phyloP scores from a whole-genome alignment of 2,888 invertebrate species.

The Pocota personata region DNA sequence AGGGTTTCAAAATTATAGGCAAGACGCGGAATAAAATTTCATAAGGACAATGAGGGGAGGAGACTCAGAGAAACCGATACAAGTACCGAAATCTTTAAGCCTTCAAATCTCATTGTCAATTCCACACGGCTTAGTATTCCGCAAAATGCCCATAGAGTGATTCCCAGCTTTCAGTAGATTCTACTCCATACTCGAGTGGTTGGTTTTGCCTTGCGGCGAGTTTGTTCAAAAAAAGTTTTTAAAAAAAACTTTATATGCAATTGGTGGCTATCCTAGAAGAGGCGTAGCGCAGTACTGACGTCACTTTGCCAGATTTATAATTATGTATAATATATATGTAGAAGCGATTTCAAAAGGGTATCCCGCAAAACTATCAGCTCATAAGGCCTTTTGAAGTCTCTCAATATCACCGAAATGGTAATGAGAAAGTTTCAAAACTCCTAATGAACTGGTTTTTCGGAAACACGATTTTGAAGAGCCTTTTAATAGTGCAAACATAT shows the following conservation, averaged over 20 bases:
- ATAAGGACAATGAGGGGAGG: conserved; percentile 6
- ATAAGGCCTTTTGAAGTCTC: not conserved
- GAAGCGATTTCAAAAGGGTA: conserved; percentile 20
- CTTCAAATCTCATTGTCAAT: not conserved
- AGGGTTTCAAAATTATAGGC: not conserved
- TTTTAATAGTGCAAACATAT: conserved; percentile 25
- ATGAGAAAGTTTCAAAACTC: not conserved
- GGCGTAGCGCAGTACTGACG: conserved; percentile 56
- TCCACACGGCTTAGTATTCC: conserved; percentile 14
- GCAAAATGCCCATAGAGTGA: conserved; percentile 6
- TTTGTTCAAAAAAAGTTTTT: not conserved
- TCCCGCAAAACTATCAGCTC: not conserved
- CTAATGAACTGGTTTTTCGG: not conserved
- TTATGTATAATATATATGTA: not conserved
- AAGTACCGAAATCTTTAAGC: conserved; percentile 18
- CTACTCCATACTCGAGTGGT: conserved; percentile 30
- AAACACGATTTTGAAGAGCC: conserved; percentile 30
- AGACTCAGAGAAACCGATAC: conserved; percentile 9
- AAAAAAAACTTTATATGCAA: not conserved
- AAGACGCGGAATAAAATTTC: not conserved
- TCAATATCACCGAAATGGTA: not conserved
- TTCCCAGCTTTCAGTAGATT: conserved; percentile 20
- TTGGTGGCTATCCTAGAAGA: conserved; percentile 33
- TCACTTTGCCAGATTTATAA: conserved; percentile 37
- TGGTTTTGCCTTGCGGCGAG: conserved; percentile 55